Base-by-base conservation (phyloP, 2,797 vertebrate genomes). In the Urosaurus nigricauda region DNA sequence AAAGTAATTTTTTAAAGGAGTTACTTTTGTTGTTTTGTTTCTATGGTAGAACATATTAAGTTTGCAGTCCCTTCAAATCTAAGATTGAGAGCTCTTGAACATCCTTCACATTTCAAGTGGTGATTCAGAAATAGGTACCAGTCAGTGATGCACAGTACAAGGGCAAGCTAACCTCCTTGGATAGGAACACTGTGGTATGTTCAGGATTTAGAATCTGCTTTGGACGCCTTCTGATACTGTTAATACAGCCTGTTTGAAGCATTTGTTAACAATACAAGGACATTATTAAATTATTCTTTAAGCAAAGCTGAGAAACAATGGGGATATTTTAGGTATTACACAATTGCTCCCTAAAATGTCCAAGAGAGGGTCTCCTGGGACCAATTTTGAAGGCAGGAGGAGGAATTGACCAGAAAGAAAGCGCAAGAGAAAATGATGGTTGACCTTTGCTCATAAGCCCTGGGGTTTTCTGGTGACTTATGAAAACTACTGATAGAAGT, bases 311-410 rank as follows among this genome's bases (percentile, higher is more conserved):
- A 79, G 51, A 60, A 90, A 84, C 26, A n/a, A 40, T 75, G 65
- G 77, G 32, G 85, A 89, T 77, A 75, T 37, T 19, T 88, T 83
- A 88, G 60, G 29, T 84, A 83, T 78, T 26, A 68, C 29, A 51
- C 68, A 70, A 53, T 8, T 78, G 60, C 14, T 68, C 78, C 78
- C 40, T 68, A 84, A 77, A 65, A 35, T 77, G 32, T 7, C 8
- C 2, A 77, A 75, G 40, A 65, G 3, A 56, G 12, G 3, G 37
- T 14, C 29, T 60, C 68, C 12, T 40, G 58, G 70, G 26, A 53
- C 43, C 60, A 53, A 53, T 70, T 84, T 88, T 68, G 73, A 78
- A 32, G 37, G 47, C 43, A 21, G 74, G 26, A 37, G 13, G 29
- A 37, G 32, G 37, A 70, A 26, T 19, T 65, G 80, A 78, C 26